These are phyloP conservation scores for Amphiprion ocellaris DNA, from an alignment of 2,113 vertebrate species.

Conservation along the genomic window DNA sequence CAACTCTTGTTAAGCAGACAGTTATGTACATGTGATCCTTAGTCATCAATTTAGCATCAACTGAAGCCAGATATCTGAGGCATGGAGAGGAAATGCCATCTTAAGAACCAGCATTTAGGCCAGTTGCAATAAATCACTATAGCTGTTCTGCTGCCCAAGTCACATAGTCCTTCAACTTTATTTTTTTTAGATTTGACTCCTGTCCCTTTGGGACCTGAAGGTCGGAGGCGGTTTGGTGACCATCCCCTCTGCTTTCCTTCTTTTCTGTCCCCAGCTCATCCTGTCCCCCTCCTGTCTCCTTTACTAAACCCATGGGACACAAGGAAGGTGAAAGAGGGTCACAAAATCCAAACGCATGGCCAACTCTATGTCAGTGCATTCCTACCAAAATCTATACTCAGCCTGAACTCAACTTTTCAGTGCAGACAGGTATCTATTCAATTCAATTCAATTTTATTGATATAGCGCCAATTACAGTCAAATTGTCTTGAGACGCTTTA, in stretches of 20 bases:
- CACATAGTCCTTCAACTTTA: constrained; percentile 65
- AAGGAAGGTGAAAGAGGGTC: constrained; percentile 66
- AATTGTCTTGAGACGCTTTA: no score
- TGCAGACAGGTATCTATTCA: constrained; percentile 4
- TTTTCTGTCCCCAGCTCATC: constrained; percentile 19
- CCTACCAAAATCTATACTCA: constrained; percentile 39
- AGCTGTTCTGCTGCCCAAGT: constrained; percentile 50
- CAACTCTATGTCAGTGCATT: constrained; percentile 51
- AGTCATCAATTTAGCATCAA: constrained; percentile 21
- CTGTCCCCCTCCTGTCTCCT: constrained; percentile 46
- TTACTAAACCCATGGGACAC: constrained; percentile 66
- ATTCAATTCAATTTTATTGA: no score
- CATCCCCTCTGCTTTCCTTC: constrained; percentile 31
- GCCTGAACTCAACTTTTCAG: constrained; percentile 17
- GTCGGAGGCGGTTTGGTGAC: constrained; percentile 53
- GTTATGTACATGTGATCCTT: constrained; percentile 14
- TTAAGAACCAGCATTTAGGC: constrained; percentile 25
- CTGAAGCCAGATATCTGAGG: constrained; percentile 18
- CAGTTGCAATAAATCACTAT: constrained; percentile 15
- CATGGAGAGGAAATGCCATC: neutral
- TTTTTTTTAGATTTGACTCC: constrained; percentile 61
- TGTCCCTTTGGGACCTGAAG: constrained; percentile 68
- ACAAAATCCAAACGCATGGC: constrained; percentile 60
- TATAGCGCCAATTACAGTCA: no score
- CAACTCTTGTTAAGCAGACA: constrained; percentile 17